Evolutionary conservation across 2,797 vertebrate species (phyloP).

Genomic region (Tauraco hartlaubi): DNA sequence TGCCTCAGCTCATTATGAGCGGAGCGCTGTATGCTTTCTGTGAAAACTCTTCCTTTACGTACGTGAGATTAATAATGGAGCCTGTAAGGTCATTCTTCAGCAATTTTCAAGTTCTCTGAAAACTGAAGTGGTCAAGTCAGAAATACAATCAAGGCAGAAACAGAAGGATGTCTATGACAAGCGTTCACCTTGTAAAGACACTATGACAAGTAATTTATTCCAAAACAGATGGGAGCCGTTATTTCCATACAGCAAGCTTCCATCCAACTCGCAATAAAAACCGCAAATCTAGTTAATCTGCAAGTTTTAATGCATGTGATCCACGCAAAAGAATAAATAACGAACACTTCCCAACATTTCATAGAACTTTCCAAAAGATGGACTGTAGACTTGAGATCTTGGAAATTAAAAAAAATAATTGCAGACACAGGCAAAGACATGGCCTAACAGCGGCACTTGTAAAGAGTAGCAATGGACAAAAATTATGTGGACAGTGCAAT

Average conservation of each 20-base stretch:
- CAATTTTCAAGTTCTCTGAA: constrained; percentile 41
- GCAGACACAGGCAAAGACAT: constrained; percentile 36
- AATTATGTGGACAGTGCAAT: background rate
- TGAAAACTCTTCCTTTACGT: constrained; percentile 27
- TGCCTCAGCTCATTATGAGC: background rate
- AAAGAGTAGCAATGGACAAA: constrained; percentile 24
- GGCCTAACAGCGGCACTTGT: constrained; percentile 38
- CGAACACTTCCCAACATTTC: background rate
- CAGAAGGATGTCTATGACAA: constrained; percentile 68
- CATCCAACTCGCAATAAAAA: constrained; percentile 25
- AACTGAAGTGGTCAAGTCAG: constrained; percentile 58
- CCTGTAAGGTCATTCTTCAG: constrained; percentile 50
- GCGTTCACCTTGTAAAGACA: constrained; percentile 65
- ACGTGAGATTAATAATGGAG: constrained; percentile 38
- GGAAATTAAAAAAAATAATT: constrained; percentile 45
- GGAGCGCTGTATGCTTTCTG: background rate
- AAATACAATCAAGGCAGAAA: constrained; percentile 69
- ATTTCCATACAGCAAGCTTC: constrained; percentile 74
- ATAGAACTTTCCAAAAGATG: constrained; percentile 54
- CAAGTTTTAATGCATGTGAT: constrained; percentile 40
- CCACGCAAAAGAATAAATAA: constrained; percentile 58
- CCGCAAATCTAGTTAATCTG: constrained; percentile 52
- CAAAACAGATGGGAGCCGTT: constrained; percentile 69
- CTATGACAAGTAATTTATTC: constrained; percentile 74
- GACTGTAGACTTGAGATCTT: constrained; percentile 39